phyloP scores from a whole-genome alignment of 2,113 vertebrate genomes.

The Heterocephalus glaber region DNA sequence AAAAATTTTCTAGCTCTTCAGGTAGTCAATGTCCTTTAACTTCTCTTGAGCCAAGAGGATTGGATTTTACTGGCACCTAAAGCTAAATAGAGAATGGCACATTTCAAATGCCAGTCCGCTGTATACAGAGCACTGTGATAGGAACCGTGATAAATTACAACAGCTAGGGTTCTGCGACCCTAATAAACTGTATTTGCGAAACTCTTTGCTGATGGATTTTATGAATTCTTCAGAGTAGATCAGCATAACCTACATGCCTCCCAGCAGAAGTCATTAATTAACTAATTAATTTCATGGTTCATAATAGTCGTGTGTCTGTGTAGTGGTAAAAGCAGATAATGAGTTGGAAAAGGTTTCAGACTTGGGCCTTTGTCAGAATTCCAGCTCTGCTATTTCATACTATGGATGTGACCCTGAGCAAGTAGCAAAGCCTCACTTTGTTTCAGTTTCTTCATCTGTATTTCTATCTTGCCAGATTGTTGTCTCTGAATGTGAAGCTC shows the following conservation, averaged over 20 bases:
- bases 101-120: neutral
- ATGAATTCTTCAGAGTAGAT: constrained; percentile 9
- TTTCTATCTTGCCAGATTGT: neutral
- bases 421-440: neutral
- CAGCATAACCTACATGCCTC: constrained; percentile 14
- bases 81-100: neutral
- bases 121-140: neutral
- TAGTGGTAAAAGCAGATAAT: neutral
- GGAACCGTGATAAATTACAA: neutral
- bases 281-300: neutral
- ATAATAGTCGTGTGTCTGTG: neutral
- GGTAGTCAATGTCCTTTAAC: neutral
- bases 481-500: neutral
- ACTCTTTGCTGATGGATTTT: constrained; percentile 12
- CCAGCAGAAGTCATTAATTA: neutral
- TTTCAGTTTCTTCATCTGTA: neutral
- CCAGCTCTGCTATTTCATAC: neutral
- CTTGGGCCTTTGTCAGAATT: neutral
- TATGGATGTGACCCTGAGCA: neutral
- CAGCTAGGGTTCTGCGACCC: neutral
- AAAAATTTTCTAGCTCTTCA: constrained; percentile 41
- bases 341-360: neutral
- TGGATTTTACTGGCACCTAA: neutral
- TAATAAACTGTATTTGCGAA: neutral
- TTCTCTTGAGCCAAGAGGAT: constrained; percentile 10